Evolutionary conservation across 1,140 invertebrate genomes (phyloP), one percentile per base, ranked within the genome.

Genomic region (Drosophila obscura): DNA sequence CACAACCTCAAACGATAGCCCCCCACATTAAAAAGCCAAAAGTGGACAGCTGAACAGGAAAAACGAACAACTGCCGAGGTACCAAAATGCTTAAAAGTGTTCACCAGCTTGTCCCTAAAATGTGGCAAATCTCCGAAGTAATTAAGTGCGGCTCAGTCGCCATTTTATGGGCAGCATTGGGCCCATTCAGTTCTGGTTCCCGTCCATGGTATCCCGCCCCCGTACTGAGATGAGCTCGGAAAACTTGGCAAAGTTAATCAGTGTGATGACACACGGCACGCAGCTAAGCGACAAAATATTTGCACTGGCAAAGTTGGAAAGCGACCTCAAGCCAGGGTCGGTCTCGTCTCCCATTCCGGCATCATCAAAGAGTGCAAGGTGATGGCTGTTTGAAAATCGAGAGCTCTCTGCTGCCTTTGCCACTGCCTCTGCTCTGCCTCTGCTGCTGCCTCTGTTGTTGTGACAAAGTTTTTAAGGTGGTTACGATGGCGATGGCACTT

Each of bases 251-350:
- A 87, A 87, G 78, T 87, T 88, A 87, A 87, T 87, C 82, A 87
- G 82, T 82, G 79, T 76, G 63, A 69, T 80, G 69, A 87, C 81
- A 85, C 74, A 85, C 79, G 78, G 78, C 78, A 87, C 78, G 79
- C 82, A 87, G 80, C 82, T 87, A 87, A 87, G 83, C 82, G 82
- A 67, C 84, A 87, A 87, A 87, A 87, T 87, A 87, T 87, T 88
- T 88, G 78, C 71, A 66, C 53, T 64, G 62, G 45, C 43, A 88
- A 88, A 55, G 56, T 82, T 84, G 77, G 39, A 16, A 56, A 56
- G 61, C 43, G 57, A 65, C 66, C 72, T 75, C 72, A 59, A 73
- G 35, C 35, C 72, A 5, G 41, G 24, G 51, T 24, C 51, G 24
- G 11, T 50, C 22, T 26, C 49, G 11, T 41, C 22, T 26, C 49